These are phyloP conservation scores for Leucosticte australis DNA, from an alignment of 2,113 vertebrate species.

Conservation along the genomic window DNA sequence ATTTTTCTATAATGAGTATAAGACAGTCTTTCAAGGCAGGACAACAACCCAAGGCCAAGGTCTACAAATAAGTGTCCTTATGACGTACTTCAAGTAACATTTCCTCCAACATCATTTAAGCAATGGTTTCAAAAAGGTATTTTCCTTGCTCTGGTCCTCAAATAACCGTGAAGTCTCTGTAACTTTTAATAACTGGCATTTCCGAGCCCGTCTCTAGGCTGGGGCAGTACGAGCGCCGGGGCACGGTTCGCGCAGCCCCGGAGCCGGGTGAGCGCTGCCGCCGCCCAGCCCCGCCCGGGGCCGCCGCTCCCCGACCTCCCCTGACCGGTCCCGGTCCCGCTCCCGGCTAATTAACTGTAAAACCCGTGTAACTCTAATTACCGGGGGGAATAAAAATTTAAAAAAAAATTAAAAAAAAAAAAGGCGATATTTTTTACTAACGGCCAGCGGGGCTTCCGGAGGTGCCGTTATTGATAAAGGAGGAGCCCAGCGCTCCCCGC, in stretches of 20 bases:
- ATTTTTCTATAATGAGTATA: neutral
- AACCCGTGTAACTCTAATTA: neutral
- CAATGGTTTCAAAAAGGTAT: neutral
- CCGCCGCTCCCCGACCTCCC: neutral
- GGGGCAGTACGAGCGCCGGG: rapidly evolving
- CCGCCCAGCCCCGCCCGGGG: neutral
- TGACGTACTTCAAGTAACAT: rapidly evolving
- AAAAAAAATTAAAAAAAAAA: too few relatives aligned
- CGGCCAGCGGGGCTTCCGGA: neutral
- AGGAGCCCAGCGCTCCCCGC: neutral
- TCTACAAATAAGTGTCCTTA: neutral
- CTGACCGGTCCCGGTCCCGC: too few relatives aligned
- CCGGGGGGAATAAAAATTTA: too few relatives aligned
- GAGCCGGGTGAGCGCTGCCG: neutral
- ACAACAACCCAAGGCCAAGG: neutral
- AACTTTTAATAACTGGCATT: neutral
- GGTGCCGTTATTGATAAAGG: rapidly evolving
- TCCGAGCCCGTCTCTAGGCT: rapidly evolving
- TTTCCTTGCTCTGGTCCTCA: neutral
- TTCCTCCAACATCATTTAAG: neutral
- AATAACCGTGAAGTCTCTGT: rapidly evolving
- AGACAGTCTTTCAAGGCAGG: neutral
- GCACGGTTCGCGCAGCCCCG: neutral
- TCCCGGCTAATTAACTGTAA: rapidly evolving
- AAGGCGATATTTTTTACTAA: rapidly evolving